Conservation (phyloP, 2,113 vertebrate genomes). For the Xenopus tropicalis region DNA sequence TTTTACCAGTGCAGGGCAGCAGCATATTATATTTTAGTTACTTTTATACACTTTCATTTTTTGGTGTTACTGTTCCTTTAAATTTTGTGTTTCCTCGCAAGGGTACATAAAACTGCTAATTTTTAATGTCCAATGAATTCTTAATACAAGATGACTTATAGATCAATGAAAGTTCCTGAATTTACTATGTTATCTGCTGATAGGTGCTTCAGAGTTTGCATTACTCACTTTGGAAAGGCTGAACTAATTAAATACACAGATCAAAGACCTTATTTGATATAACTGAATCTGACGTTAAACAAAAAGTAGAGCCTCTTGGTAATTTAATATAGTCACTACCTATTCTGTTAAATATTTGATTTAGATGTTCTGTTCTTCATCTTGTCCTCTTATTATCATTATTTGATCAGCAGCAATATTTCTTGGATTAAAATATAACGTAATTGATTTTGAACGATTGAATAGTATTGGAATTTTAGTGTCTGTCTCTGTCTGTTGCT, state of each 20-base stretch:
- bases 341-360: conserved; percentile 24
- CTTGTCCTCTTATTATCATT: not conserved
- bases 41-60: too few species aligned
- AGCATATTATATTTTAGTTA: too few species aligned
- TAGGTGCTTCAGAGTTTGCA: conserved; percentile 29
- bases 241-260: conserved; percentile 34
- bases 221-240: conserved; percentile 24
- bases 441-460: too few species aligned
- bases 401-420: conserved; percentile 10
- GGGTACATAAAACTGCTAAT: not conserved
- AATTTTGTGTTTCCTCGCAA: conserved; percentile 4
- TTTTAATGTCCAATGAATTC: conserved; percentile 26
- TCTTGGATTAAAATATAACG: too few species aligned
- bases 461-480: too few species aligned
- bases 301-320: conserved; percentile 20
- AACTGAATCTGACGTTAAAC: conserved; percentile 34
- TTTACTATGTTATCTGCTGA: conserved; percentile 33
- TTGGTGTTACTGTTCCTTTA: too few species aligned
- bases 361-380: conserved; percentile 17
- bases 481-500: too few species aligned
- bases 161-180: conserved; percentile 37
- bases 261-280: conserved; percentile 37
- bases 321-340: conserved; percentile 23
- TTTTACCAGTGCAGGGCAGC: too few species aligned
- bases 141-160: conserved; percentile 24